Conservation (phyloP, 2,113 vertebrate genomes). For the Muntiacus reevesi region DNA sequence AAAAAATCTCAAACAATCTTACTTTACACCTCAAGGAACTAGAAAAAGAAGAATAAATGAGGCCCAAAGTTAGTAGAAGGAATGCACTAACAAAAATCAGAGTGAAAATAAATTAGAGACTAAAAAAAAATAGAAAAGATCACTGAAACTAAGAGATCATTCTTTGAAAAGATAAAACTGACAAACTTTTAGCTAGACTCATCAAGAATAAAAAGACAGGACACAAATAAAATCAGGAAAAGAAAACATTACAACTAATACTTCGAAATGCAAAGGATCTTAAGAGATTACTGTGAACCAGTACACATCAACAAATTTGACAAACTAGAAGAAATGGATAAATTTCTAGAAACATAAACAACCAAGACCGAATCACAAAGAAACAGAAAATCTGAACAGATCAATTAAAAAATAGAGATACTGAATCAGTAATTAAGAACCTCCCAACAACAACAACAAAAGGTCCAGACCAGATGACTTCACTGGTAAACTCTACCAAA, state of each 20-base stretch:
- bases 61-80: neutral
- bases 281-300: neutral
- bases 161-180: neutral
- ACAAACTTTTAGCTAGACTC: neutral
- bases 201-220: neutral
- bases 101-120: neutral
- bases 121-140: neutral
- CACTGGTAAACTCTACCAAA: neutral
- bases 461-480: neutral
- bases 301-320: neutral
- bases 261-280: neutral
- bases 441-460: neutral
- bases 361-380: neutral
- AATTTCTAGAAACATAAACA: neutral
- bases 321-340: neutral
- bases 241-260: neutral
- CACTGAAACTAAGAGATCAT: neutral
- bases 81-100: neutral
- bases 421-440: neutral
- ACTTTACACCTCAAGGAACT: neutral
- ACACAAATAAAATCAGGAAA: neutral
- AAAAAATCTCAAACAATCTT: neutral
- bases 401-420: neutral
- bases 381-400: neutral
- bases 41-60: neutral